Evolutionary conservation across 92 coral and sea anemone species (phyloP), one percentile per base, ranked within the genome.

Genomic region (Epizoanthus ramosus): DNA sequence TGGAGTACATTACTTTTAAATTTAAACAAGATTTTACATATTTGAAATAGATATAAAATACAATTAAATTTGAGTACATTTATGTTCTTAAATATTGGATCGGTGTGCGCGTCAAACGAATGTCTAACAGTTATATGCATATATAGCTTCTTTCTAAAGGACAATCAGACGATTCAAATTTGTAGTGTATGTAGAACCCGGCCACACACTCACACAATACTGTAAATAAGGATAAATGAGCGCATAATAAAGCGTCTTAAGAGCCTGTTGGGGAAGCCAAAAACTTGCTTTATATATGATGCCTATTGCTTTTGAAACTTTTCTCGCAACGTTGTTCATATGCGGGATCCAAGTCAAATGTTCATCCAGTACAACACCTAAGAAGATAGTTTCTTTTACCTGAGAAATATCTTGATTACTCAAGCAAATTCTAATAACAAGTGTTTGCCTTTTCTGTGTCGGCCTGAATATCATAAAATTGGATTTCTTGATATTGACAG

Each of bases 131-230:
- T 83, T 52, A 69, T 68, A 57, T 71, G 60, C 35, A 83, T n/a
- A n/a, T n/a, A n/a, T 58, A 39, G 56, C 80, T 21, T 52, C 23
- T 68, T 83, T 80, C 63, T 80, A 60, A 37, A 80, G 67, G 61
- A 63, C 28, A 52, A 80, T 57, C 47, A 80, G 45, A 31, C 84
- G 43, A 16, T 80, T 80, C 25, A 80, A 50, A 41, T 71, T 83
- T 69, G 86, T 21, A 43, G 68, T 80, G 53, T 83, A 70, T 12
- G 69, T 83, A n/a, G 80, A 83, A 50, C 86, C 68, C n/a, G n/a
- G n/a, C 70, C 75, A 83, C 15, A 67, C 85, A 64, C 64, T 24
- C 19, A 68, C 73, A 81, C 84, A 81, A 68, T 81, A 81, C 17
- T 47, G 24, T 54, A 83, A 43, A 71, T 83, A 70, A 56, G 84